A percentile compares a stretch with the other conserved stretches of the same genome.
Evolutionary conservation across 2,888 invertebrate species (phyloP).

Genomic region (Neoaliturus tenellus): DNA sequence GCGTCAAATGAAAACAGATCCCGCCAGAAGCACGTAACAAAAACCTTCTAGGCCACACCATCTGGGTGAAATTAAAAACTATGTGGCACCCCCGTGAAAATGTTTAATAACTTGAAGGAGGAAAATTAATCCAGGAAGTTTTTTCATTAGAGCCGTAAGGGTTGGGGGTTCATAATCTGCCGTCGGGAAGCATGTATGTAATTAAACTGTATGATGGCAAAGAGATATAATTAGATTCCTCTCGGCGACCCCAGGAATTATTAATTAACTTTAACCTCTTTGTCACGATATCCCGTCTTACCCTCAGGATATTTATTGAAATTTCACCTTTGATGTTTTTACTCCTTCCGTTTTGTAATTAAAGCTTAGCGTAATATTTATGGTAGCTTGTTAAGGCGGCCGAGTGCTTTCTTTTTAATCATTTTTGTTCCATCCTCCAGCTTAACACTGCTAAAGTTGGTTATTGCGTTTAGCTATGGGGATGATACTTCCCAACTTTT

Average conservation of each 20-base stretch:
- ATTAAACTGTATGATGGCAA: constrained; percentile 53
- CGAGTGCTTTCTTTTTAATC: constrained; percentile 36
- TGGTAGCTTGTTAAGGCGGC: constrained; percentile 29
- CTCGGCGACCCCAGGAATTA: constrained; percentile 49
- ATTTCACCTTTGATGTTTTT: constrained; percentile 54
- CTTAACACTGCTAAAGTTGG: not conserved
- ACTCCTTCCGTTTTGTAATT: constrained; percentile 51
- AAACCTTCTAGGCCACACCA: constrained; percentile 37
- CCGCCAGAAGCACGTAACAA: constrained; percentile 47
- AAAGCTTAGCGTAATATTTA: constrained; percentile 47
- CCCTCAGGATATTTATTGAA: constrained; percentile 49
- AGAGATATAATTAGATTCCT: constrained; percentile 53
- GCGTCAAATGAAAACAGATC: constrained; percentile 49
- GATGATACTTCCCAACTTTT: no score
- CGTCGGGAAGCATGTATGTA: constrained; percentile 51
- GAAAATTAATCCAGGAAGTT: constrained; percentile 57
- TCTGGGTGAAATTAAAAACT: constrained; percentile 49
- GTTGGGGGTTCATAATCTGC: constrained; percentile 45
- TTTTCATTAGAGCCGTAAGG: constrained; percentile 58
- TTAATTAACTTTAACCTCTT: constrained; percentile 53
- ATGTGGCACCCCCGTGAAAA: constrained; percentile 51
- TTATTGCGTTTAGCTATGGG: not conserved
- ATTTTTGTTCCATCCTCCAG: not conserved
- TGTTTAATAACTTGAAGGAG: constrained; percentile 58
- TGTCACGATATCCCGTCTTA: constrained; percentile 50